Percentiles rank a stretch among this genome's conserved stretches.
Evolutionary conservation across 2,888 invertebrate genomes (phyloP).

Genomic region (Dynastes hyllus): DNA sequence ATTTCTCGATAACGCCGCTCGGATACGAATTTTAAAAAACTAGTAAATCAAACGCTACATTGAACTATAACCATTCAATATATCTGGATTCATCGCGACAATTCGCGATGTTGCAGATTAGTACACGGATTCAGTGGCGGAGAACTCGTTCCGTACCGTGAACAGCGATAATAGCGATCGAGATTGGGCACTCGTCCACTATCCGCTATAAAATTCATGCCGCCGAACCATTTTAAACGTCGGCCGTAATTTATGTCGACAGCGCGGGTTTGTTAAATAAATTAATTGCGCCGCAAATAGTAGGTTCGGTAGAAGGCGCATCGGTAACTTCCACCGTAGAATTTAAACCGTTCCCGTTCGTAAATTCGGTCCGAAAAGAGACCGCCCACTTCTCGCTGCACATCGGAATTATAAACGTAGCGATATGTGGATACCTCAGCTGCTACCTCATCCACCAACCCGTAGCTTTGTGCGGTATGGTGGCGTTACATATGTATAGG

Average conservation of each 20-base stretch:
- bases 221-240: constrained; percentile 15
- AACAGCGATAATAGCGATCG: neutral
- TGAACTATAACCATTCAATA: neutral
- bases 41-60: too few relatives aligned
- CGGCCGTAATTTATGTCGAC: constrained; percentile 34
- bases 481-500: too few relatives aligned
- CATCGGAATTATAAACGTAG: too few relatives aligned
- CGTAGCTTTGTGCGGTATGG: too few relatives aligned
- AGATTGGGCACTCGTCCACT: neutral
- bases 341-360: constrained; percentile 4
- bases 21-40: too few relatives aligned
- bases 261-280: constrained; percentile 30
- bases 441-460: too few relatives aligned
- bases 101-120: neutral
- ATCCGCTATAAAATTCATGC: constrained; percentile 27
- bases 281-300: constrained; percentile 35
- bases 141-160: neutral
- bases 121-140: neutral
- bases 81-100: neutral
- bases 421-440: too few relatives aligned
- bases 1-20: too few relatives aligned
- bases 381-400: too few relatives aligned
- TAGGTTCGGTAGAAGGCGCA: neutral
- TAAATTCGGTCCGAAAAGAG: too few relatives aligned
- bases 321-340: neutral